These are phyloP conservation scores for Thereva unica DNA, from an alignment of 2,888 invertebrate species.

Conservation along the genomic window DNA sequence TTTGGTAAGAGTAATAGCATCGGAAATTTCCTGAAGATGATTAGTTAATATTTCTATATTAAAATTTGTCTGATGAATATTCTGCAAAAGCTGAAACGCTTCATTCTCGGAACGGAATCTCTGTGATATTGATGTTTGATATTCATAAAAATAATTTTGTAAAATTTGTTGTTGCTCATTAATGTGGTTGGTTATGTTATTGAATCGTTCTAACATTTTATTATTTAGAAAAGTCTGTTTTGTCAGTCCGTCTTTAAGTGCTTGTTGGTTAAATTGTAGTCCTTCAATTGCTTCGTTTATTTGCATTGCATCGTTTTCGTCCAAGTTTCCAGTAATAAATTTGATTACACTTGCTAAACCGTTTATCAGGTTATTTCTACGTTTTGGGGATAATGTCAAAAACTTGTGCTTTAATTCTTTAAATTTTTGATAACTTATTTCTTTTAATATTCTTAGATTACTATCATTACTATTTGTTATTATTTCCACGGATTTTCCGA, in stretches of 20 bases:
- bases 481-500: too few relatives aligned
- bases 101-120: slow-evolving; percentile 27
- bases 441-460: too few relatives aligned
- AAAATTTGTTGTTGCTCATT: slow-evolving; percentile 37
- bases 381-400: too few relatives aligned
- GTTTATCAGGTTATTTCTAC: too few relatives aligned
- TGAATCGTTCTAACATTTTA: slow-evolving; percentile 27
- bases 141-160: slow-evolving; percentile 25
- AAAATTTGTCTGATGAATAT: slow-evolving; percentile 29
- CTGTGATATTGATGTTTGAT: slow-evolving; percentile 7
- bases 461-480: too few relatives aligned
- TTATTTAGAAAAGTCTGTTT: too few relatives aligned
- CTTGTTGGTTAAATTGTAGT: slow-evolving; percentile 24
- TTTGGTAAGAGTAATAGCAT: slow-evolving; percentile 25
- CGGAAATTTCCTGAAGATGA: slow-evolving; percentile 33
- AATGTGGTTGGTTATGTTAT: slow-evolving; percentile 37
- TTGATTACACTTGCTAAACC: too few relatives aligned
- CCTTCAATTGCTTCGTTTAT: slow-evolving; percentile 26
- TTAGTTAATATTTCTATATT: slow-evolving; percentile 31
- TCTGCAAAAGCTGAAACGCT: slow-evolving; percentile 17
- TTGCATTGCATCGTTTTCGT: slow-evolving; percentile 29
- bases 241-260: slow-evolving; percentile 14
- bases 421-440: too few relatives aligned
- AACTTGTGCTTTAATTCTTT: too few relatives aligned
- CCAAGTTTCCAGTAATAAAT: slow-evolving; percentile 39